A percentile compares a stretch with the other conserved stretches of the same genome.
Conservation (phyloP, 2,888 invertebrate genomes). For the Leptinotarsa haldemani region DNA sequence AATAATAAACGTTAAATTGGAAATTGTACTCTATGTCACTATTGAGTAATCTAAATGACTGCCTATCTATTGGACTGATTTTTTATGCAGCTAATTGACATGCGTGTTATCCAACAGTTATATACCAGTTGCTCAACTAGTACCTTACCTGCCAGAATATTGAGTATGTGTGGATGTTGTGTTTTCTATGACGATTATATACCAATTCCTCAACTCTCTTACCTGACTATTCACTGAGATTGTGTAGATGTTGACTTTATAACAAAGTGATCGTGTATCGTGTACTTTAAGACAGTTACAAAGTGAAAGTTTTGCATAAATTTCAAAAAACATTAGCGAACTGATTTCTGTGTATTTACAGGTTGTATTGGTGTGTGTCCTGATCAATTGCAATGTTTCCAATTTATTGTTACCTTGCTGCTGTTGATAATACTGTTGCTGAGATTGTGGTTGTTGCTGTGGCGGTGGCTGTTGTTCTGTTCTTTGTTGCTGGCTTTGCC, state of each 20-base stretch:
- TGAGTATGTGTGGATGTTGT: constrained; percentile 5
- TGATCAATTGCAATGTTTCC: constrained; percentile 26
- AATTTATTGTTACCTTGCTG: constrained; percentile 48
- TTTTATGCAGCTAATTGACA: constrained; percentile 8
- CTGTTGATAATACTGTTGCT: constrained; percentile 58
- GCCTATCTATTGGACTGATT: neutral
- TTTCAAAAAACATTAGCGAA: neutral
- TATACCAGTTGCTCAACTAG: constrained; percentile 17
- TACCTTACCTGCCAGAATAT: constrained; percentile 23
- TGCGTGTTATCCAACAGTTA: constrained; percentile 10
- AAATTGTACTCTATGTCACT: neutral
- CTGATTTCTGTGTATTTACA: neutral
- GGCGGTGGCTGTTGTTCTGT: constrained; percentile 64
- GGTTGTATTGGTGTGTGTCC: neutral
- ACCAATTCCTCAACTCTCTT: too few species aligned
- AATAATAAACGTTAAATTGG: too few species aligned
- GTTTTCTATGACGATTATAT: neutral
- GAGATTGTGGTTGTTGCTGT: constrained; percentile 58
- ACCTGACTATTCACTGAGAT: too few species aligned
- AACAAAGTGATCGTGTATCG: too few species aligned
- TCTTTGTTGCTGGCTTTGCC: constrained; percentile 63
- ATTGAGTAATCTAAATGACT: neutral
- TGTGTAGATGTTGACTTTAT: too few species aligned
- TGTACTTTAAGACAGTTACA: too few species aligned
- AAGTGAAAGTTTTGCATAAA: too few species aligned